Base-by-base conservation (phyloP, 2,797 vertebrate genomes). In the Podarcis siculus region DNA sequence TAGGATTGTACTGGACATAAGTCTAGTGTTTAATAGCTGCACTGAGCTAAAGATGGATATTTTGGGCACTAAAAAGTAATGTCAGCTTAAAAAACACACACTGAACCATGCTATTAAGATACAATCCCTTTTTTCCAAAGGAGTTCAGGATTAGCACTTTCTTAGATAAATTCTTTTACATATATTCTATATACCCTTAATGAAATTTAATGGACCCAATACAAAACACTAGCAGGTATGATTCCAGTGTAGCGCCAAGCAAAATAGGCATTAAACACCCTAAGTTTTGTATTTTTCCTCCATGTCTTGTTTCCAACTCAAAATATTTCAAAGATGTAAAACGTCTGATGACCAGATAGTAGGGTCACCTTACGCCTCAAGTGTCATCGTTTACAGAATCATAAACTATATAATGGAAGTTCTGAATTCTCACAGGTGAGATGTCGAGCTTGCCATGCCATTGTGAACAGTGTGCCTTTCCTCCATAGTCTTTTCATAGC, bases 391-490 rank as follows among this genome's bases (percentile, higher is more conserved):
- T 79, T 77, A 15, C 77, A 77, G 67, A 89, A 85, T 75, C 32
- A 91, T 77, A 80, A 0, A 0, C 0, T 8, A 4, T 5, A 75
- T 32, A 66, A 0, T 21, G 32, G 58, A 79, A 93, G 82, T 76
- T 91, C 88, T 82, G 90, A 81, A 86, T 83, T 90, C 85, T 89
- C 86, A 85, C 58, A 66, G 81, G 83, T 82, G 89, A 87, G 69
- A 69, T 86, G 72, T 76, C 91, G 75, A 67, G 92, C 87, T 86
- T 83, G 76, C 90, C 73, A 90, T 88, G 89, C 82, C 81, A 92
- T n/a, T 87, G 55, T 30, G 71, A 91, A 92, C 55, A 55, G 35
- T 42, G n/a, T 5, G 9, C 5, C 82, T 82, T 55, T 77, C 42
- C 84, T 90, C 66, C 86, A 30, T 5, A 42, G 4, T 2, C 39